A percentile compares a stretch with the other conserved stretches of the same genome.
Evolutionary conservation across 2,113 vertebrate species (phyloP).

Genomic region (Vireo altiloquus): DNA sequence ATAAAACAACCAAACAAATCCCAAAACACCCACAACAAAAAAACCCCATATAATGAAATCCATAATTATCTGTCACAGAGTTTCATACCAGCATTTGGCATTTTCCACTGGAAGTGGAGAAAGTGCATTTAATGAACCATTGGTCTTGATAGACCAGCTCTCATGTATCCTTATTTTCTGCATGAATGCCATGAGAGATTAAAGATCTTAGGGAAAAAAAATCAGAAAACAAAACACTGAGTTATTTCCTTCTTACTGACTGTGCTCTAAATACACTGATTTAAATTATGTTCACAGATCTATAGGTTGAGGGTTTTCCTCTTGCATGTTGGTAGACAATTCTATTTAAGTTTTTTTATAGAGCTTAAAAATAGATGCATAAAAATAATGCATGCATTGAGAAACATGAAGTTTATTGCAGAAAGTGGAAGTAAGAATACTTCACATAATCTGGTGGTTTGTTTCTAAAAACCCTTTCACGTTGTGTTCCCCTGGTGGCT

Average conservation of each 20-base stretch:
- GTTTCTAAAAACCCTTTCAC: neutral
- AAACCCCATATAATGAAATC: neutral
- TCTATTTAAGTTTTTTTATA: neutral
- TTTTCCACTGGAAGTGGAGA: neutral
- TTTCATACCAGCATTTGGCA: neutral
- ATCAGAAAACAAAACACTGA: neutral
- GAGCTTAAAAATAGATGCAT: neutral
- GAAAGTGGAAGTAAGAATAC: neutral
- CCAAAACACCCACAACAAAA: neutral
- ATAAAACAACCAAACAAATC: neutral
- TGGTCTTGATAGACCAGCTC: neutral
- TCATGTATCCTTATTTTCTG: neutral
- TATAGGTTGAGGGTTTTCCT: neutral
- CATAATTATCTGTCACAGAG: neutral
- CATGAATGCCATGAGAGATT: neutral
- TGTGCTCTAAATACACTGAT: neutral
- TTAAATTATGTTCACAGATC: neutral
- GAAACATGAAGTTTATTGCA: neutral
- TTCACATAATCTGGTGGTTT: neutral
- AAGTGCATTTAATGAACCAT: neutral
- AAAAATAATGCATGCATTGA: neutral
- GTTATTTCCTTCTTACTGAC: neutral
- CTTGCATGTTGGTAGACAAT: neutral
- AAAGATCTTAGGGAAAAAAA: neutral
- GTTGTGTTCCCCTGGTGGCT: neutral